Conservation (phyloP, 2,113 vertebrate genomes). For the Zootoca vivipara region DNA sequence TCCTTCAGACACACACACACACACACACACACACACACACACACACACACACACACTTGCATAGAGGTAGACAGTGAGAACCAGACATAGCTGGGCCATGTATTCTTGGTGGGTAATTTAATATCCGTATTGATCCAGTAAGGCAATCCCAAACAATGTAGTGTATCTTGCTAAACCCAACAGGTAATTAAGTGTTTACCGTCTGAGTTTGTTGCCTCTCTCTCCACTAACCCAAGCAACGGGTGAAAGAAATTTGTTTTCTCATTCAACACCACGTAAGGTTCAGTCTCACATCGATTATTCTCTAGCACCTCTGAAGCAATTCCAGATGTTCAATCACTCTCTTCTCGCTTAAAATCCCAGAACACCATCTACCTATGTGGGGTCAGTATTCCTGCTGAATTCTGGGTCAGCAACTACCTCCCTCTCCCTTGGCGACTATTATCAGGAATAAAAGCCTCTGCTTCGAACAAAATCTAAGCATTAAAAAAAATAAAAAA, state of each 20-base stretch:
- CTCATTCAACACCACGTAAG: not conserved
- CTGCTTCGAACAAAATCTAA: not conserved
- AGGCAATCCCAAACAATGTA: not conserved
- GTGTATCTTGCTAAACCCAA: not conserved
- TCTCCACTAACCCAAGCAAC: not conserved
- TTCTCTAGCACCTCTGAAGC: not conserved
- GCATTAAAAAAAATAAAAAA: not conserved
- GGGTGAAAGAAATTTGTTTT: not conserved
- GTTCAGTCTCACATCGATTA: not conserved
- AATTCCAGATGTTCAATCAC: not conserved
- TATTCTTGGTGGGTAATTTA: conserved; percentile 6
- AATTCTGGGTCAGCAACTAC: not conserved
- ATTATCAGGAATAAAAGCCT: not conserved
- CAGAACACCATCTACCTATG: not conserved
- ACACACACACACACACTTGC: not conserved
- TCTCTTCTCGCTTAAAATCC: not conserved
- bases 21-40: not conserved
- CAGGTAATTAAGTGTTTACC: conserved; percentile 16
- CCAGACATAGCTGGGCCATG: not conserved
- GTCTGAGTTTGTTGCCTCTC: not conserved
- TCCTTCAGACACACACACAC: not conserved
- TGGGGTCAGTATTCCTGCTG: not conserved
- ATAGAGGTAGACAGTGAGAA: not conserved
- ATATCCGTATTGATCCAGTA: not conserved
- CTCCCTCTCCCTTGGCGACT: not conserved